phyloP scores from a whole-genome alignment of 2,888 invertebrate species.

The Limenitis camilla region DNA sequence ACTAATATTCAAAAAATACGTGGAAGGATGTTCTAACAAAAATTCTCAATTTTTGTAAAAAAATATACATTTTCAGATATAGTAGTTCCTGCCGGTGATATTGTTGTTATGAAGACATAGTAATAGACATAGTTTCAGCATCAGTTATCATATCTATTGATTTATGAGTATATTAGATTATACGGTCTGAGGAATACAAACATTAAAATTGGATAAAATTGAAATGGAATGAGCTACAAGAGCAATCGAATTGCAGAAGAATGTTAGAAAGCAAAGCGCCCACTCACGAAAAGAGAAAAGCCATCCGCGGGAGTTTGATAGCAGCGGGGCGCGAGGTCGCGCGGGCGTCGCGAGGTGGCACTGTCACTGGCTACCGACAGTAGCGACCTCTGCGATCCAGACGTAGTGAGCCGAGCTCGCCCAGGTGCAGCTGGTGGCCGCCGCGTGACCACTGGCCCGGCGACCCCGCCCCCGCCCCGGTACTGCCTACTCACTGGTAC shows the following conservation, averaged over 20 bases:
- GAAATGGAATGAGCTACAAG: slow-evolving; percentile 19
- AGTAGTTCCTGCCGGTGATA: too few relatives aligned
- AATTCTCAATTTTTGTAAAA: too few relatives aligned
- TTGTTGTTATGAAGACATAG: too few relatives aligned
- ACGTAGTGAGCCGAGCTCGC: slow-evolving; percentile 39
- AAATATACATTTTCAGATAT: too few relatives aligned
- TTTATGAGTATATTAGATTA: too few relatives aligned
- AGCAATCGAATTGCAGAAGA: slow-evolving; percentile 40
- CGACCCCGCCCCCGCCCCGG: slow-evolving; percentile 33
- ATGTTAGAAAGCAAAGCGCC: slow-evolving; percentile 72
- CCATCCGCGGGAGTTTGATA: slow-evolving; percentile 60
- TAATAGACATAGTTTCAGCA: too few relatives aligned
- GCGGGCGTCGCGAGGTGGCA: slow-evolving; percentile 62
- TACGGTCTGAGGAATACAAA: too few relatives aligned
- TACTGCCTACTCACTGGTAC: slow-evolving; percentile 75
- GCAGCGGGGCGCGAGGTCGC: slow-evolving; percentile 54
- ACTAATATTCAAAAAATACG: too few relatives aligned
- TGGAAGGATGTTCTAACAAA: too few relatives aligned
- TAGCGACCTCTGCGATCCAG: slow-evolving; percentile 67
- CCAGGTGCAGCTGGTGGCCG: slow-evolving; percentile 47
- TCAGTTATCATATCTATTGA: too few relatives aligned
- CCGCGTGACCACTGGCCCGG: slow-evolving; percentile 41
- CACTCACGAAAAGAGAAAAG: slow-evolving; percentile 73
- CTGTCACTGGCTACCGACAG: slow-evolving; percentile 71
- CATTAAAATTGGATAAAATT: too few relatives aligned